phyloP scores from a whole-genome alignment of 2,113 vertebrate genomes.

The Oryzias celebensis region DNA sequence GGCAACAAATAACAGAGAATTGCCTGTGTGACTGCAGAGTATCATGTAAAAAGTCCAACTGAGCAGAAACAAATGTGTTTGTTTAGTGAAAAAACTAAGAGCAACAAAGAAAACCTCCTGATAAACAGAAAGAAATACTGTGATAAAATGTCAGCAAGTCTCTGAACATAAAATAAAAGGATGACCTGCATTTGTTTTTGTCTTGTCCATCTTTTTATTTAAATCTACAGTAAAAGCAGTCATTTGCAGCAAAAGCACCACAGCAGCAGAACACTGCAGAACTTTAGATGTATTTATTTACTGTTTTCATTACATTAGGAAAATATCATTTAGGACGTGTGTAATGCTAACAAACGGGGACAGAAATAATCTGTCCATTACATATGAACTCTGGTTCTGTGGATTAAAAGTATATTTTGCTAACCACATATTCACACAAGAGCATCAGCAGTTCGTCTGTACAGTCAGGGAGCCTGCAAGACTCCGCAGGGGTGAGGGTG shows the following conservation, averaged over 20 bases:
- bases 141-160: neutral
- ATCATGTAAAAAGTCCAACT: neutral
- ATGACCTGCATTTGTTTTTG: slow-evolving; percentile 28
- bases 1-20: neutral
- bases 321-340: slow-evolving; percentile 42
- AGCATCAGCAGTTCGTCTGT: slow-evolving; percentile 70
- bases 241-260: slow-evolving; percentile 51
- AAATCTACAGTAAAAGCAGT: slow-evolving; percentile 59
- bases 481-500: neutral
- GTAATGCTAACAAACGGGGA: slow-evolving; percentile 18
- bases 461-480: slow-evolving; percentile 35
- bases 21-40: neutral
- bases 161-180: slow-evolving; percentile 22
- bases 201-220: slow-evolving; percentile 68
- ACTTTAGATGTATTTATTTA: slow-evolving; percentile 30
- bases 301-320: slow-evolving; percentile 50
- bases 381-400: slow-evolving; percentile 83
- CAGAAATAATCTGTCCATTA: slow-evolving; percentile 32
- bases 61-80: slow-evolving; percentile 12
- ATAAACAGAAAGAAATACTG: slow-evolving; percentile 21
- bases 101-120: neutral
- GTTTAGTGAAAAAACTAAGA: too few species aligned
- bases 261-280: slow-evolving; percentile 47
- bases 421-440: slow-evolving; percentile 79
- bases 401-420: slow-evolving; percentile 73